Percentiles rank a stretch among this genome's conserved stretches.
Evolutionary conservation across 2,888 invertebrate species (phyloP).

Genomic region (Aspidiotus rigidus): DNA sequence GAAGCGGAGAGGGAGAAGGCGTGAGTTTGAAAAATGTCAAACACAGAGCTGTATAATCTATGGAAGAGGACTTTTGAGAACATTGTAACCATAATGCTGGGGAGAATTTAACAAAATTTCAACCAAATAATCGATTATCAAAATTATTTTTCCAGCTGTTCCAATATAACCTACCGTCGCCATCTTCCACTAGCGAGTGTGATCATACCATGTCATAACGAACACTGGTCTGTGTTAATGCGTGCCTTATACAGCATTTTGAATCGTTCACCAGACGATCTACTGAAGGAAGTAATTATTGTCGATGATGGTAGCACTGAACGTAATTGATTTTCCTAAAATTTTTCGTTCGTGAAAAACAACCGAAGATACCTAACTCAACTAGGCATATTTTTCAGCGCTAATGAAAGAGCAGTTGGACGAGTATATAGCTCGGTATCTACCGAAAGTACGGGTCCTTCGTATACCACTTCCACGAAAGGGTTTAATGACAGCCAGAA

Average conservation of each 20-base stretch:
- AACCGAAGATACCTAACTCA: background rate
- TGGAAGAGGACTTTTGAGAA: too few relatives aligned
- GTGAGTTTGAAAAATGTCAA: too few relatives aligned
- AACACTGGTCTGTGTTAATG: slow-evolving; percentile 80
- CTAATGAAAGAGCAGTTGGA: slow-evolving; percentile 63
- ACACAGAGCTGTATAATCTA: too few relatives aligned
- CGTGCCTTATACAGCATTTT: slow-evolving; percentile 69
- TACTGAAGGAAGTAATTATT: slow-evolving; percentile 76
- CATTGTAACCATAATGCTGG: too few relatives aligned
- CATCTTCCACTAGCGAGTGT: slow-evolving; percentile 74
- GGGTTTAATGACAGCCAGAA: slow-evolving; percentile 76
- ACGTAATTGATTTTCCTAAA: slow-evolving; percentile 44
- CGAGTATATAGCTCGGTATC: slow-evolving; percentile 57
- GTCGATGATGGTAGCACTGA: slow-evolving; percentile 81
- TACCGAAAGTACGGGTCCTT: slow-evolving; percentile 65
- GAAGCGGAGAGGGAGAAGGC: too few relatives aligned
- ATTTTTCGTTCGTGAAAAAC: too few relatives aligned
- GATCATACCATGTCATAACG: slow-evolving; percentile 87
- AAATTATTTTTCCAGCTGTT: slow-evolving; percentile 48
- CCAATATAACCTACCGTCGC: slow-evolving; percentile 56
- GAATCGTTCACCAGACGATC: slow-evolving; percentile 65
- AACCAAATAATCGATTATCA: background rate
- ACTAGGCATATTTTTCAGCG: slow-evolving; percentile 44
- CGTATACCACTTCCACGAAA: slow-evolving; percentile 58
- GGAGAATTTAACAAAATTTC: too few relatives aligned